Conservation (phyloP, 2,113 vertebrate genomes). For the Neogobius melanostomus region DNA sequence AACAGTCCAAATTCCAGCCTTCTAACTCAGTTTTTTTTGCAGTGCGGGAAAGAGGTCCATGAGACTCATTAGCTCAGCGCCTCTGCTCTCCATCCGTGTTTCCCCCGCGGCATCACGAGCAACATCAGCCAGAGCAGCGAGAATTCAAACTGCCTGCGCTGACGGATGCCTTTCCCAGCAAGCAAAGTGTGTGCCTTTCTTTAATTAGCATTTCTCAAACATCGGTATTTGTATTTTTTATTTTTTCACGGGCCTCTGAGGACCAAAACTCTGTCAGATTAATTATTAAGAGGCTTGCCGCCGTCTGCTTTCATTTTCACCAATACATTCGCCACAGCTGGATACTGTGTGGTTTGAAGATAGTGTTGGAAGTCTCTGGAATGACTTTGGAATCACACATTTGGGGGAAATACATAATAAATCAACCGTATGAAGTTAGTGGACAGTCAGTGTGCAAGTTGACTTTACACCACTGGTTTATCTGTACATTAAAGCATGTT, state of each 20-base stretch:
- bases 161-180: conserved; percentile 65
- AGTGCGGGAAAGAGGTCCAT: conserved; percentile 48
- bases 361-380: conserved; percentile 29
- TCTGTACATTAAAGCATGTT: too few relatives aligned
- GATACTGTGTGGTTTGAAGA: conserved; percentile 32
- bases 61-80: conserved; percentile 69
- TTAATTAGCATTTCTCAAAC: conserved; percentile 77
- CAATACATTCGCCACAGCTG: conserved; percentile 43
- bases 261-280: conserved; percentile 64
- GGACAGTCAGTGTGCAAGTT: neutral
- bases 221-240: conserved; percentile 68
- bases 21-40: neutral
- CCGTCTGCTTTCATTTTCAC: conserved; percentile 59
- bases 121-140: conserved; percentile 64
- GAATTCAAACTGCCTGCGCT: conserved; percentile 69
- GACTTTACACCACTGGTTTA: neutral
- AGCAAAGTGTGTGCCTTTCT: conserved; percentile 65
- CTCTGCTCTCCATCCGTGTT: conserved; percentile 63
- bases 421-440: neutral
- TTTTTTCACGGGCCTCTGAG: conserved; percentile 50
- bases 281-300: conserved; percentile 69
- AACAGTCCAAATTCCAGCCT: too few relatives aligned
- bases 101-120: conserved; percentile 67
- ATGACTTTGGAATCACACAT: conserved; percentile 37
- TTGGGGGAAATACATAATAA: conserved; percentile 31